Evolutionary conservation across 2,888 invertebrate species (phyloP), one percentile per base, ranked within the genome.

Genomic region (Acleris cristana): DNA sequence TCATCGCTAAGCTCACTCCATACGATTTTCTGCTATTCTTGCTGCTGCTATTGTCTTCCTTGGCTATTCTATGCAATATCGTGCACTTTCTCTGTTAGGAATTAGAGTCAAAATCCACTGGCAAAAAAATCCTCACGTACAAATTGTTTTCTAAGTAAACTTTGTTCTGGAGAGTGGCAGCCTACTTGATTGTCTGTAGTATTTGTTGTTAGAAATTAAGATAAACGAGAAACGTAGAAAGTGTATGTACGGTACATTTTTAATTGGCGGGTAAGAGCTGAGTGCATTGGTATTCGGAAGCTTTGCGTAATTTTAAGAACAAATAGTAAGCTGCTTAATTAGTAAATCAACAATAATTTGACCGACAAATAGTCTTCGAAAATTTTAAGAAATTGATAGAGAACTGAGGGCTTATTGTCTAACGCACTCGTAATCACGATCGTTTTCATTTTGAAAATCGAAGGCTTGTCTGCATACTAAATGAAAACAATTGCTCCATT

Each of bases 191-290:
- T 76, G 74, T 73, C 79, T 77, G 80, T 78, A 58, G 66, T 69
- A 65, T 71, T 71, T 86, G 87, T 85, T 75, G 79, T 79, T 87
- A 87, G 88, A 87, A 88, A 88, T 85, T 85, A 85, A 87, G 79
- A 85, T 82, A 84, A 85, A 86, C 82, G 70, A 69, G 75, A 78
- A 80, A 80, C 52, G 71, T 82, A 84, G 86, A 87, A 87, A 87
- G 86, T 81, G 74, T 80, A 79, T 76, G 80, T 76, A 66, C 16
- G 74, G 78, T 76, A 73, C 70, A 76, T 77, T 84, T 84, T 84
- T 84, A 82, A 85, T 86, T 82, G 77, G 71, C 64, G 45, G 54
- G 75, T 72, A 76, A 73, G 30, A 54, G 34, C 30, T 48, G 3
- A 30, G 2, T 26, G 14, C 30, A 45, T 30, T 40, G 44, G 34